Evolutionary conservation across 2,797 vertebrate genomes (phyloP).

Genomic region (Alectoris magna): DNA sequence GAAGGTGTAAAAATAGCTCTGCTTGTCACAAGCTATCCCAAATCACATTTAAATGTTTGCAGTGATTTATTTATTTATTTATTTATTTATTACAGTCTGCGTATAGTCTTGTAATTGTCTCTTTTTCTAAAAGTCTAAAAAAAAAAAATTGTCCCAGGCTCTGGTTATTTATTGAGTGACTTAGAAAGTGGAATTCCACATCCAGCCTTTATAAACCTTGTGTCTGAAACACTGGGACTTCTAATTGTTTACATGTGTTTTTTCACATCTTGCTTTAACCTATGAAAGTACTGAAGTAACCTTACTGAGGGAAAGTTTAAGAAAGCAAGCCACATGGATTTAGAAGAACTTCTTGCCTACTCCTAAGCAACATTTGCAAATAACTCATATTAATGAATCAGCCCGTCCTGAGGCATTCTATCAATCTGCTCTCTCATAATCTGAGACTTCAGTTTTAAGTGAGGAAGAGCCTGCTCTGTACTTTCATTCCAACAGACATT

Average conservation of each 20-base stretch:
- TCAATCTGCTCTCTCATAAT: background rate
- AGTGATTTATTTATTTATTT: background rate
- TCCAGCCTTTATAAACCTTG: background rate
- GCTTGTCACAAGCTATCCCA: background rate
- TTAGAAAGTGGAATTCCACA: background rate
- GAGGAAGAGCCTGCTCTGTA: background rate
- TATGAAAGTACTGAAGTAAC: background rate
- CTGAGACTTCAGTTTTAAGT: background rate
- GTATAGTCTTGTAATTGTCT: background rate
- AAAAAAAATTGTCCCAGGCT: background rate
- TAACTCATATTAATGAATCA: background rate
- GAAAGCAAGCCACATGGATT: background rate
- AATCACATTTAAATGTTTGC: background rate
- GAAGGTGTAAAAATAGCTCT: background rate
- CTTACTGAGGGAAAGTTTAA: background rate
- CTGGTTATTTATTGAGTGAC: background rate
- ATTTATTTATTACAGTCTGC: background rate
- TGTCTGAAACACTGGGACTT: background rate
- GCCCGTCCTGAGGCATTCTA: background rate
- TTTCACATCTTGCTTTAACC: background rate
- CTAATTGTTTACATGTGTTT: background rate
- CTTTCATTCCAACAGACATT: background rate
- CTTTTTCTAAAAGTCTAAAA: background rate
- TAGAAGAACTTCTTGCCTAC: background rate
- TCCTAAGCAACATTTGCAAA: background rate